phyloP scores from a whole-genome alignment of 2,797 vertebrate species.

The Pangasius macronema region DNA sequence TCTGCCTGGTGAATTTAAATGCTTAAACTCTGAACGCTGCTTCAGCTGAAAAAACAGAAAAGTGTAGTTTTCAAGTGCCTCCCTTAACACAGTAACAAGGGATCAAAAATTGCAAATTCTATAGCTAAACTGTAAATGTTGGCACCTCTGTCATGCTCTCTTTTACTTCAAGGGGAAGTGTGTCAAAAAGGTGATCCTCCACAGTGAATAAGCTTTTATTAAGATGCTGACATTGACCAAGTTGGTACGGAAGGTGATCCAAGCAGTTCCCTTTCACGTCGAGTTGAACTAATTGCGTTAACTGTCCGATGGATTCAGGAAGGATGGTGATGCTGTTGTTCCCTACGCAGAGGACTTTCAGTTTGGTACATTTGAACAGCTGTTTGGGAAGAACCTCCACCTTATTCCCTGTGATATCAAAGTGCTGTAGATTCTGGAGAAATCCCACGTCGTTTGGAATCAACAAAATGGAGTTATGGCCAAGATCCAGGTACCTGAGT shows the following conservation, averaged over 20 bases:
- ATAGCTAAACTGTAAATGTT: not conserved
- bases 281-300: slow-evolving; percentile 88
- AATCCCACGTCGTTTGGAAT: slow-evolving; percentile 87
- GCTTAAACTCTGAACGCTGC: not conserved
- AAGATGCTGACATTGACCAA: slow-evolving; percentile 88
- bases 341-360: slow-evolving; percentile 90
- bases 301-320: slow-evolving; percentile 85
- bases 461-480: slow-evolving; percentile 85
- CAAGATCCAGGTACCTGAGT: slow-evolving; percentile 89
- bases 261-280: slow-evolving; percentile 95
- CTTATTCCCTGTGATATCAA: slow-evolving; percentile 92
- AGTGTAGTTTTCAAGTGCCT: not conserved
- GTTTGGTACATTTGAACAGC: slow-evolving; percentile 90
- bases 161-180: slow-evolving; percentile 90
- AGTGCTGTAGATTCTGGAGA: slow-evolving; percentile 91
- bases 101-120: not conserved
- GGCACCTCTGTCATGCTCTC: slow-evolving; percentile 64
- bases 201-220: slow-evolving; percentile 86
- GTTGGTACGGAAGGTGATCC: slow-evolving; percentile 85
- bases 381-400: slow-evolving; percentile 88
- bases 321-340: slow-evolving; percentile 88
- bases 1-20: not conserved
- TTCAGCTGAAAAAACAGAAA: not conserved
- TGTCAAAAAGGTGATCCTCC: slow-evolving; percentile 95
- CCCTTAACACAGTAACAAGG: not conserved